A percentile compares a stretch with the other conserved stretches of the same genome.
Conservation (phyloP, 1,140 invertebrate species). For the Brachionus rotundiformis region DNA sequence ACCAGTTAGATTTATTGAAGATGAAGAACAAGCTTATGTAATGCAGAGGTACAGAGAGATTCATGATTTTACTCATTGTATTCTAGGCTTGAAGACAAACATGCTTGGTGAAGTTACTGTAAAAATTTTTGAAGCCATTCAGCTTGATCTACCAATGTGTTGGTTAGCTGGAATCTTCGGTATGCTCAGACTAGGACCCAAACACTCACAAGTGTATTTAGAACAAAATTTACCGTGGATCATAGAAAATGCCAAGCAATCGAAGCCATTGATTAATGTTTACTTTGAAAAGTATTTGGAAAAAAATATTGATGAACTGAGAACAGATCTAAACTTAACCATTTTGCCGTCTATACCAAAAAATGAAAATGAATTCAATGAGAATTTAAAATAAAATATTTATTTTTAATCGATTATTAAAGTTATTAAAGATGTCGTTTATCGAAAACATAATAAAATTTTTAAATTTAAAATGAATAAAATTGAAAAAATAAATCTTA, state of each 20-base stretch:
- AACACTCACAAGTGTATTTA: constrained; percentile 78
- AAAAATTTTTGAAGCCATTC: constrained; percentile 92
- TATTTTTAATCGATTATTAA: too few relatives aligned
- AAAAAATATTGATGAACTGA: constrained; percentile 77
- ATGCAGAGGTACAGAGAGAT: constrained; percentile 94
- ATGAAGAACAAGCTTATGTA: constrained; percentile 86
- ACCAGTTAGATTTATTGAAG: constrained; percentile 84
- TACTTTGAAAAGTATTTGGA: constrained; percentile 95
- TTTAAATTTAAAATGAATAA: neutral
- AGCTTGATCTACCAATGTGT: constrained; percentile 66
- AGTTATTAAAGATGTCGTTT: constrained; percentile 41
- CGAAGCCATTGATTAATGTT: constrained; percentile 76
- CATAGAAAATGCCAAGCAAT: constrained; percentile 74
- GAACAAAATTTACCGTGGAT: constrained; percentile 84
- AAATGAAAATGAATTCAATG: neutral
- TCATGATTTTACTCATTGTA: constrained; percentile 89
- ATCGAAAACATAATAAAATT: neutral
- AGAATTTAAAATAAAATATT: neutral
- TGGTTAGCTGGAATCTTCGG: constrained; percentile 63
- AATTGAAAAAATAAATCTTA: neutral
- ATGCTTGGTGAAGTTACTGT: constrained; percentile 89
- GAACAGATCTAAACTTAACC: constrained; percentile 64
- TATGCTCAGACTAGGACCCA: constrained; percentile 68
- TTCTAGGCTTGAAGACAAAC: constrained; percentile 88
- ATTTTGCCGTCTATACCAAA: neutral